Conservation (phyloP, 2,113 vertebrate genomes). For the Turdus rufiventris region DNA sequence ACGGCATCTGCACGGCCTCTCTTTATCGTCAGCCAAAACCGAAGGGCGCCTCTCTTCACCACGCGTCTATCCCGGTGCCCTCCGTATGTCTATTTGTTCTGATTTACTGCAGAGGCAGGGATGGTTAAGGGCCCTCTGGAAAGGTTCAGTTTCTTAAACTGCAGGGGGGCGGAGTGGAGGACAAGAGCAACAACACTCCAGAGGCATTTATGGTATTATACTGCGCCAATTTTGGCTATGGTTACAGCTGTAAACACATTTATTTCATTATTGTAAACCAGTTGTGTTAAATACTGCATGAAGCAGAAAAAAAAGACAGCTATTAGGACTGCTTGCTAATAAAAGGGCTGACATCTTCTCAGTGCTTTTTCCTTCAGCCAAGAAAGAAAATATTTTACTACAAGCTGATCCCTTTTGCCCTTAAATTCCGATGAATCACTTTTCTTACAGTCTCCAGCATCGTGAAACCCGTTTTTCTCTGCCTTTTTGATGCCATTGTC, state of each 20-base stretch:
- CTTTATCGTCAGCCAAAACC: not conserved
- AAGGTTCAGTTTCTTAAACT: conserved; percentile 25
- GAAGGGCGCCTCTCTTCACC: not conserved
- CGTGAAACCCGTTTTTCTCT: not conserved
- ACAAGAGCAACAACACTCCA: conserved; percentile 6
- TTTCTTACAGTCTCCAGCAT: not conserved
- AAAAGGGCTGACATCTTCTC: not conserved
- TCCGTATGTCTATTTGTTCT: not conserved
- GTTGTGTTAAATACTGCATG: not conserved
- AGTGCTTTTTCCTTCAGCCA: not conserved
- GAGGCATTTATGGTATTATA: not conserved
- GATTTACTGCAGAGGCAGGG: not conserved
- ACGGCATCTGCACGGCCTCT: not conserved
- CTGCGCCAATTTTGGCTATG: not conserved
- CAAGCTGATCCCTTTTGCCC: not conserved
- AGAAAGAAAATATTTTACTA: not conserved
- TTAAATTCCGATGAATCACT: not conserved
- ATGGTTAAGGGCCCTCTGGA: not conserved
- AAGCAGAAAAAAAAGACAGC: not conserved
- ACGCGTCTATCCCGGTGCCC: fast-evolving
- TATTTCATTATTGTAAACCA: not conserved
- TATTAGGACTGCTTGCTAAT: not conserved
- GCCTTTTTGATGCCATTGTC: not conserved
- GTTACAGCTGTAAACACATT: not conserved
- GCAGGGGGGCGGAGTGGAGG: not conserved